phyloP scores from a whole-genome alignment of 2,113 vertebrate genomes.

The Mystacornis crossleyi region DNA sequence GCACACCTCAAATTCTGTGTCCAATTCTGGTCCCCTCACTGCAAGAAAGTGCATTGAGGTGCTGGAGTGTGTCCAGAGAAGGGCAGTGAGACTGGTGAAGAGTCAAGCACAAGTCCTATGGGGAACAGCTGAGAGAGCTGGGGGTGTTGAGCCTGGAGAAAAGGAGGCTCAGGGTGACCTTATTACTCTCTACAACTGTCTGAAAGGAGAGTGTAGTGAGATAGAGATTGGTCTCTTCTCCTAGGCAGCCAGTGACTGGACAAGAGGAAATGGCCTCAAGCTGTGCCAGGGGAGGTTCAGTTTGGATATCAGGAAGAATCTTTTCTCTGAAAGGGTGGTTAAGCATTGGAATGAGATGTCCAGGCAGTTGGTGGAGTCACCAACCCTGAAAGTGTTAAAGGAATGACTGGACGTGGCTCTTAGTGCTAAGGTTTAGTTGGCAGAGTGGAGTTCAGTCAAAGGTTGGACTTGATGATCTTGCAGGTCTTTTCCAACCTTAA shows the following conservation, averaged over 20 bases:
- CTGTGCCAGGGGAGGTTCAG: neutral
- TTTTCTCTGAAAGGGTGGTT: neutral
- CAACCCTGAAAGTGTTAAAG: neutral
- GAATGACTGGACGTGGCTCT: neutral
- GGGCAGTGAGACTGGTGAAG: neutral
- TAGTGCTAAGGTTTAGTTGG: neutral
- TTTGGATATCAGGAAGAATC: neutral
- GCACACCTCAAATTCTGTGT: neutral
- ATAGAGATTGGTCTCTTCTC: neutral
- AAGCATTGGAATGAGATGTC: neutral
- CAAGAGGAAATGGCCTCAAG: neutral
- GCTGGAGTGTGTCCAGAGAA: accelerated
- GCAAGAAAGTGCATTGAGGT: accelerated
- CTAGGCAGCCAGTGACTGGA: neutral
- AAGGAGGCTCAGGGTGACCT: neutral
- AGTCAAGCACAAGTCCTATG: accelerated
- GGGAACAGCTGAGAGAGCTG: neutral
- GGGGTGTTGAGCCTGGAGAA: neutral
- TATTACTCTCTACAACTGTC: neutral
- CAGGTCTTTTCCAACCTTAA: neutral
- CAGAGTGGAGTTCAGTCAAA: neutral
- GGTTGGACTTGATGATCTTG: neutral
- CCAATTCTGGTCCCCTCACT: neutral
- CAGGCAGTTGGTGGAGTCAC: neutral
- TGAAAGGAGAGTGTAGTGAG: neutral